These are phyloP conservation scores for Antrozous pallidus DNA, from an alignment of 2,797 vertebrate genomes.

Conservation along the genomic window DNA sequence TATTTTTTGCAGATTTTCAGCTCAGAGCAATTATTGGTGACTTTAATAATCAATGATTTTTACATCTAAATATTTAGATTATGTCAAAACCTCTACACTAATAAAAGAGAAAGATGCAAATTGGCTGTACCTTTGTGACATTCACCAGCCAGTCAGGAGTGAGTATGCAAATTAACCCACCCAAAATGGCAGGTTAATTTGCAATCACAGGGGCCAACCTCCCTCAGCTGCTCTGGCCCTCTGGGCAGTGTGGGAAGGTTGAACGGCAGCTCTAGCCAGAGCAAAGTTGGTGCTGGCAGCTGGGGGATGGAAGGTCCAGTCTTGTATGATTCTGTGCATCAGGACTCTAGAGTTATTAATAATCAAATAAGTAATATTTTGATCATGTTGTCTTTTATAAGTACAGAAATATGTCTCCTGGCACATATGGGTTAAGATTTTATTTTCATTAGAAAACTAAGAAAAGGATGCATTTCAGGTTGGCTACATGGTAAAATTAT, in stretches of 20 bases:
- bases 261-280: no score
- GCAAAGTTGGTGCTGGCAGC: no score
- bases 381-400: neutral
- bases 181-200: no score
- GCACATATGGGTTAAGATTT: neutral
- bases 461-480: constrained; percentile 11
- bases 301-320: no score
- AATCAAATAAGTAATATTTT: neutral
- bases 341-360: neutral
- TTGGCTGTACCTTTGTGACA: no score
- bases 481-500: neutral
- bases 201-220: no score
- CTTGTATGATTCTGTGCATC: no score
- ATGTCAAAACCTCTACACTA: neutral
- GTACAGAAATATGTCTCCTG: neutral
- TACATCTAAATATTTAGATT: constrained; percentile 1
- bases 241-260: no score
- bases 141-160: no score
- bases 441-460: constrained; percentile 42
- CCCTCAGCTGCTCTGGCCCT: no score
- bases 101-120: no score
- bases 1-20: neutral
- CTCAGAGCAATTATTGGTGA: neutral
- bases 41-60: constrained; percentile 35
- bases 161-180: no score